Evolutionary conservation across 2,797 vertebrate species (phyloP).

Genomic region (Leptatherina wallacei): DNA sequence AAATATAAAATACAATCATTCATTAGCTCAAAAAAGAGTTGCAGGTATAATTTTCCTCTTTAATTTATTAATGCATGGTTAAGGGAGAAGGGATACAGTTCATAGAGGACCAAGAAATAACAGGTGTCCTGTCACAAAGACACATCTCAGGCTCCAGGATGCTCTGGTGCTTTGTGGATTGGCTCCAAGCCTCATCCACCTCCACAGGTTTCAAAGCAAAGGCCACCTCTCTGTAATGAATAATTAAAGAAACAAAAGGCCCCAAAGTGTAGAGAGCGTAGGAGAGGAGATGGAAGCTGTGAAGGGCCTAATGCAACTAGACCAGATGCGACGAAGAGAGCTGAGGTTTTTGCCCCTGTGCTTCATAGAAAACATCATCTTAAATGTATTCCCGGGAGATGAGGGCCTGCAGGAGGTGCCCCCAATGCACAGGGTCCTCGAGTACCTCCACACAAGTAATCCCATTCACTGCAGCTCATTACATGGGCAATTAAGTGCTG

Average conservation of each 20-base stretch:
- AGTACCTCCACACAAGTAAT: conserved; percentile 87
- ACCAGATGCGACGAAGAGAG: conserved; percentile 79
- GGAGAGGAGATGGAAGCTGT: conserved; percentile 42
- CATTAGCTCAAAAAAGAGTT: conserved; percentile 15
- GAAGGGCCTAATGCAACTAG: conserved; percentile 74
- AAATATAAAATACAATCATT: conserved; percentile 21
- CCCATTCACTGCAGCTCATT: conserved; percentile 88
- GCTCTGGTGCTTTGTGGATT: conserved; percentile 75
- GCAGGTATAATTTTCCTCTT: conserved; percentile 29
- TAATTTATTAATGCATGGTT: conserved; percentile 52
- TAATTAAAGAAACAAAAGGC: conserved; percentile 81
- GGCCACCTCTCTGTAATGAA: conserved; percentile 82
- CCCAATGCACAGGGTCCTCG: conserved; percentile 82
- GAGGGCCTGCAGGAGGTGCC: conserved; percentile 84
- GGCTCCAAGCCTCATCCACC: conserved; percentile 79
- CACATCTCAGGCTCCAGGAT: conserved; percentile 79
- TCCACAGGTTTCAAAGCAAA: conserved; percentile 85
- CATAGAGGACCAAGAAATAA: conserved; percentile 70
- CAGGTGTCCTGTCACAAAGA: conserved; percentile 84
- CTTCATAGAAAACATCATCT: conserved; percentile 83
- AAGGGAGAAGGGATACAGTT: conserved; percentile 29
- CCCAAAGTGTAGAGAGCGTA: conserved; percentile 59
- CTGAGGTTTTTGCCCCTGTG: conserved; percentile 71
- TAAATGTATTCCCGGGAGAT: conserved; percentile 83
- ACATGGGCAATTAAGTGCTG: conserved; percentile 91